A percentile compares a stretch with the other conserved stretches of the same genome.
phyloP scores from a whole-genome alignment of 2,888 invertebrate species.

The Clistopyga incitator region DNA sequence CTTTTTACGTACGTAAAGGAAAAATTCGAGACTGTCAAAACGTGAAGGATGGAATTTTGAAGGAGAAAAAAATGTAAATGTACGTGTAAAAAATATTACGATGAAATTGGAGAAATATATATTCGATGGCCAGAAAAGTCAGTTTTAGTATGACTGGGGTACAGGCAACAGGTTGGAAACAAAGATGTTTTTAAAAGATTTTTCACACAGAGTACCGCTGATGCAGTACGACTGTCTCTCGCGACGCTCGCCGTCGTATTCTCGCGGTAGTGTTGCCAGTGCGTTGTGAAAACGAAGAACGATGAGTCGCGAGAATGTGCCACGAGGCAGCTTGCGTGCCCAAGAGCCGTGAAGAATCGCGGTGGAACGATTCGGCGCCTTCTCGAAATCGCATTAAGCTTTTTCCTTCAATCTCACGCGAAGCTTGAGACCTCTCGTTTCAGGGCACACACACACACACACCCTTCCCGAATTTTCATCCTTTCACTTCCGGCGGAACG shows the following conservation, averaged over 20 bases:
- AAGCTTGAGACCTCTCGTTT: slow-evolving; percentile 32
- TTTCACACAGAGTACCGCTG: slow-evolving; percentile 29
- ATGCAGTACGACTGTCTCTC: slow-evolving; percentile 18
- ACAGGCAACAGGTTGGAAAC: slow-evolving; percentile 67
- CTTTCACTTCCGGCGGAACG: slow-evolving; percentile 44
- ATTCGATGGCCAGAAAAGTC: background rate
- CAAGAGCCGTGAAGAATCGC: slow-evolving; percentile 55
- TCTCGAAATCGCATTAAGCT: slow-evolving; percentile 66
- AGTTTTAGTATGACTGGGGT: slow-evolving; percentile 18
- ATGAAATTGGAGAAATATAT: too few species aligned
- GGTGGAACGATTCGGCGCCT: slow-evolving; percentile 64
- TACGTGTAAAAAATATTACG: too few species aligned
- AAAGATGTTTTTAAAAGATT: slow-evolving; percentile 66
- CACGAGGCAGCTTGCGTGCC: slow-evolving; percentile 52
- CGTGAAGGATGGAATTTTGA: too few species aligned
- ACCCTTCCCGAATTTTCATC: background rate
- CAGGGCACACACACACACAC: slow-evolving; percentile 10
- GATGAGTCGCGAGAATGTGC: slow-evolving; percentile 64
- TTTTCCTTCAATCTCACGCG: slow-evolving; percentile 61
- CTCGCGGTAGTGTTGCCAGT: slow-evolving; percentile 19
- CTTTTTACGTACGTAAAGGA: too few species aligned
- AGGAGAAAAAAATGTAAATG: too few species aligned
- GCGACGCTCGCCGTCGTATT: slow-evolving; percentile 3
- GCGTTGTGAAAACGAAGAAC: slow-evolving; percentile 59
- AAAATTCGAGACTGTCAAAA: too few species aligned